A percentile compares a stretch with the other conserved stretches of the same genome.
Conservation (phyloP, 1,140 invertebrate genomes). For the Drosophila ficusphila region DNA sequence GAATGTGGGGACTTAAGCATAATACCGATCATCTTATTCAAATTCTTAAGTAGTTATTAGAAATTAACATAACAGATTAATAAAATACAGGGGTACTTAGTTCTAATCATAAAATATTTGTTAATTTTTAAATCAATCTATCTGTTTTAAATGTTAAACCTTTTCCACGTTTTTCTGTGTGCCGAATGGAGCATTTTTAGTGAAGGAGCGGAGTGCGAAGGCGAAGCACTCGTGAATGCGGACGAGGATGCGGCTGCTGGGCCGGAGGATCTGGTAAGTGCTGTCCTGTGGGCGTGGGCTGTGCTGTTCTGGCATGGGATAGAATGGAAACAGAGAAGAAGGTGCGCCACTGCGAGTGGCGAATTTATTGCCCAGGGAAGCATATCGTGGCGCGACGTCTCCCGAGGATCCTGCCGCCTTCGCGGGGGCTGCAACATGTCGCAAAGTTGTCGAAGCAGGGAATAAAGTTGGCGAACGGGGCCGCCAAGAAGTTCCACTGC, state of each 20-base stretch:
- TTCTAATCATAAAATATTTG: too few relatives aligned
- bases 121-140: too few relatives aligned
- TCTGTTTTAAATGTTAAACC: background rate
- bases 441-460: constrained; percentile 74
- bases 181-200: constrained; percentile 5
- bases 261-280: constrained; percentile 4
- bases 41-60: too few relatives aligned
- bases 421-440: constrained; percentile 71
- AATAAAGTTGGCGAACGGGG: constrained; percentile 39
- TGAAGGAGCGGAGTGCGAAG: constrained; percentile 28
- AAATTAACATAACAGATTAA: too few relatives aligned
- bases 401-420: constrained; percentile 23
- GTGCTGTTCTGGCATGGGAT: constrained; percentile 1
- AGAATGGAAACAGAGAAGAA: background rate
- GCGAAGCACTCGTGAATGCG: constrained; percentile 11
- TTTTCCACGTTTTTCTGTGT: background rate
- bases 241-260: constrained; percentile 1
- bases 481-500: constrained; percentile 54
- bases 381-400: constrained; percentile 64
- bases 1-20: too few relatives aligned
- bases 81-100: too few relatives aligned
- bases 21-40: too few relatives aligned
- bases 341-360: constrained; percentile 41
- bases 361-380: constrained; percentile 80
- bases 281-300: constrained; percentile 8